Base-by-base conservation (phyloP, 2,113 vertebrate genomes). In the Dendrocopos noguchii region DNA sequence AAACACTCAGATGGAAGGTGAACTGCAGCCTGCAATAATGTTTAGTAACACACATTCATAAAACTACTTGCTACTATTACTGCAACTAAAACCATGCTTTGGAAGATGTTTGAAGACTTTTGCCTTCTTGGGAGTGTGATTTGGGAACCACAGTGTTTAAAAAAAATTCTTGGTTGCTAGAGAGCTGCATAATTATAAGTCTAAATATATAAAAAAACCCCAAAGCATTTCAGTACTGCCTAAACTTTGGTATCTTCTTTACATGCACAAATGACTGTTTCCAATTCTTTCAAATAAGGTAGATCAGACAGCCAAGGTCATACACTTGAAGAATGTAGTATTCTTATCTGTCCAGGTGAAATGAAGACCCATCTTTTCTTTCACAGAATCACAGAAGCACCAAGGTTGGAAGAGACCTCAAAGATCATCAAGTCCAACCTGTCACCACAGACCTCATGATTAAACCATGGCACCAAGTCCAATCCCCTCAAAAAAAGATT, bases 251-350 rank as follows among this genome's bases (percentile, higher is more conserved):
- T 20, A 42, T 66, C n/a, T 52, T 66, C 17, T 88, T 82, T 70
- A 53, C 18, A 82, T 60, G n/a, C 25, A 39, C 2, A 46, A 8
- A 31, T 63, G 77, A 13, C 5, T 80, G 29, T 16, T 71, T 5
- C 46, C 15, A 80, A 0, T 83, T 93, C 39, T 87, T n/a, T 9
- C 12, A 61, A 72, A 50, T 9, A 55, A 64, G 18, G 34, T 53
- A 84, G 74, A 80, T 77, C 44, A 44, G 60, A 70, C 24, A 82
- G 36, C 3, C 64, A 93, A 95, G 91, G 89, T 92, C 80, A 94
- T 28, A 64, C 6, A 52, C 47, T 5, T 59, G 20, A 87, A 72
- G 63, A 84, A 64, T 20, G 39, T 4, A n/a, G 10, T 55, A 77
- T 72, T 83, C 60, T 71, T 87, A 76, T 70, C 82, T 89, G 64